Evolutionary conservation across 2,797 vertebrate genomes (phyloP).

Genomic region (Mergus octosetaceus): DNA sequence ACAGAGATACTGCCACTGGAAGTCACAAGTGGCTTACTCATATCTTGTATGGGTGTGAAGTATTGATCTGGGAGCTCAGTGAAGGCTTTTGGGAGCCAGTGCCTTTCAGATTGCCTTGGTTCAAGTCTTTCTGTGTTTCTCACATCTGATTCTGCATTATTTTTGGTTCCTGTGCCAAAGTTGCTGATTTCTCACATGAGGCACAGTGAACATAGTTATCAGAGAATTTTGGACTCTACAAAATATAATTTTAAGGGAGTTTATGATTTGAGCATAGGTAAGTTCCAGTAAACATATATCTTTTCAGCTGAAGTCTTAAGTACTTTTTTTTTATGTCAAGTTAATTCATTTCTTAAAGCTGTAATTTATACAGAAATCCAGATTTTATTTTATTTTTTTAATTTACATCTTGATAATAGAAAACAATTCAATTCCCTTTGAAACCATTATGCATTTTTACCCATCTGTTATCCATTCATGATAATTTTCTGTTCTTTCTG

Average conservation of each 20-base stretch:
- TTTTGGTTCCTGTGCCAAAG: not conserved
- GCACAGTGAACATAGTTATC: not conserved
- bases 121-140: slow-evolving; percentile 12
- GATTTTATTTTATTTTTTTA: not conserved
- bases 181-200: not conserved
- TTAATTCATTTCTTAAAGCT: not conserved
- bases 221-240: not conserved
- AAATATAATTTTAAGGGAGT: not conserved
- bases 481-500: not conserved
- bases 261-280: not conserved
- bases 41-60: not conserved
- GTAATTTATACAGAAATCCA: not conserved
- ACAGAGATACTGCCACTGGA: not conserved
- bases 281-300: not conserved
- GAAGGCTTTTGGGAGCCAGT: not conserved
- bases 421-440: not conserved
- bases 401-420: not conserved
- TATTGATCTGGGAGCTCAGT: not conserved
- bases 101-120: not conserved
- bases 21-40: not conserved
- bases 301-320: not conserved
- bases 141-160: not conserved
- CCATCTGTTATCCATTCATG: not conserved
- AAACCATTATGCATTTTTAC: not conserved
- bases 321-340: slow-evolving; percentile 20